phyloP scores from a whole-genome alignment of 1,140 invertebrate genomes.

The Nylanderia fulva region DNA sequence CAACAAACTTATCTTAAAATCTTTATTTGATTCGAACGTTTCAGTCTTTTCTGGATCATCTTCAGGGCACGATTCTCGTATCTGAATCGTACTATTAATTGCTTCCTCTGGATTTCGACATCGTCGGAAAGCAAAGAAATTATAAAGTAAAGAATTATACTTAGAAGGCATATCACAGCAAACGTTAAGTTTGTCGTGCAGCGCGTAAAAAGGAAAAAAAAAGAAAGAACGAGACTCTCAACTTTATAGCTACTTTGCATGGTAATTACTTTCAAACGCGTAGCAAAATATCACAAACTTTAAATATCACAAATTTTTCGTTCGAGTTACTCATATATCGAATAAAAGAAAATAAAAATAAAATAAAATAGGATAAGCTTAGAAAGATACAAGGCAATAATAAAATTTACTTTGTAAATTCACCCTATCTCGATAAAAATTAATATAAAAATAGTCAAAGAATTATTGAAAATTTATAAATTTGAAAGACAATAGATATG shows the following conservation, averaged over 20 bases:
- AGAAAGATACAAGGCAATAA: too few relatives aligned
- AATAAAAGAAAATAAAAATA: too few relatives aligned
- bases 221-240: neutral
- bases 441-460: neutral
- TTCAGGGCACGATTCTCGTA: constrained; percentile 28
- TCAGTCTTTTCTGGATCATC: too few relatives aligned
- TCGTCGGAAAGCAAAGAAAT: neutral
- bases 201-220: constrained; percentile 1
- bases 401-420: too few relatives aligned
- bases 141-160: constrained; percentile 3
- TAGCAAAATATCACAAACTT: constrained; percentile 4
- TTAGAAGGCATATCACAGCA: constrained; percentile 40
- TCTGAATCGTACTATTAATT: constrained; percentile 44
- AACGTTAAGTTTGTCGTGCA: neutral
- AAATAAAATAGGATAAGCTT: too few relatives aligned
- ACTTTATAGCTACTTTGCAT: constrained; percentile 47
- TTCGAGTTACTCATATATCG: neutral
- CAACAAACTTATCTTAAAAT: too few relatives aligned
- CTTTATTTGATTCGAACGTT: too few relatives aligned
- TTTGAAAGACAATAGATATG: neutral
- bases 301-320: neutral
- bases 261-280: constrained; percentile 7
- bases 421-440: too few relatives aligned
- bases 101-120: neutral
- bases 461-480: neutral